A percentile compares a stretch with the other conserved stretches of the same genome.
Conservation (phyloP, 2,797 vertebrate species). For the Urosaurus nigricauda region DNA sequence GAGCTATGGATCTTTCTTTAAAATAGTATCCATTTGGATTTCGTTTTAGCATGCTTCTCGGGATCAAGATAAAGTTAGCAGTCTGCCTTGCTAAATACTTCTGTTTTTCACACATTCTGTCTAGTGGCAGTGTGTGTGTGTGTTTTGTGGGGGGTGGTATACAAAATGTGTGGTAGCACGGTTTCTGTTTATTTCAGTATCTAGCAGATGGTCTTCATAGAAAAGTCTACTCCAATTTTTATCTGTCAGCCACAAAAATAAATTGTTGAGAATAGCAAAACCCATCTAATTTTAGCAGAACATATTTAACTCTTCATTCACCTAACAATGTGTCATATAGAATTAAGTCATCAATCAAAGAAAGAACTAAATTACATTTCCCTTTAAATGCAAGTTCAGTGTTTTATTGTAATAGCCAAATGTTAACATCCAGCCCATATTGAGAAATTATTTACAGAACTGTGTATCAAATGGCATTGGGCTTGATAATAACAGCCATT, state of each 20-base stretch:
- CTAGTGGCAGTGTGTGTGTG: not conserved
- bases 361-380: not conserved
- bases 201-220: conserved; percentile 33
- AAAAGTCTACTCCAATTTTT: not conserved
- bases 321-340: not conserved
- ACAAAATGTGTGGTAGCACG: not conserved
- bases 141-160: not conserved
- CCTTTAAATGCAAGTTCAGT: not conserved
- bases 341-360: not conserved
- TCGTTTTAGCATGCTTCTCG: not conserved
- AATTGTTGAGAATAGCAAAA: conserved; percentile 28
- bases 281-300: conserved; percentile 21
- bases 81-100: not conserved
- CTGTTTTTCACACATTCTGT: conserved; percentile 13
- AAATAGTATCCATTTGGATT: not conserved
- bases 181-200: conserved; percentile 17
- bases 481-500: not conserved
- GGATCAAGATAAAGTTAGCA: not conserved
- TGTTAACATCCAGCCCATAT: not conserved
- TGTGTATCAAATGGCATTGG: not conserved
- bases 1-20: not conserved
- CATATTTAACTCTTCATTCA: conserved; percentile 1
- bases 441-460: not conserved
- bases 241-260: conserved; percentile 25
- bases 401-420: not conserved